Conservation (phyloP, 1,140 invertebrate species). For the Drosophila gunungcola region DNA sequence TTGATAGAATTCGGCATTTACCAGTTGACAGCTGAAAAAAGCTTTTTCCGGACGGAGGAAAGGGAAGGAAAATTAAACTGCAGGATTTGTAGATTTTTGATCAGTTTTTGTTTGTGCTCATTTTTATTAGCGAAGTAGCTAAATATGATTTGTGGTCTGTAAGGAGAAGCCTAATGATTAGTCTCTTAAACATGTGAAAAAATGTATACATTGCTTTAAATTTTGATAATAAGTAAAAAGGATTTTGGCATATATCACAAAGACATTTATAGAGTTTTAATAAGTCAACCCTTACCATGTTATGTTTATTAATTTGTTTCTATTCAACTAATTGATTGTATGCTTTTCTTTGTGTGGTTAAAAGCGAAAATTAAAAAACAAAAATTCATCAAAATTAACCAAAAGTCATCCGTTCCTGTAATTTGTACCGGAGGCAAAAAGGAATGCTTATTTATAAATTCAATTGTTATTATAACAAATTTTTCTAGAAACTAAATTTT, state of each 20-base stretch:
- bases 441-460: neutral
- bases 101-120: constrained; percentile 9
- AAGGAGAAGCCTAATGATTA: too few species aligned
- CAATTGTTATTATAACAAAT: too few species aligned
- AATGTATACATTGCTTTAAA: too few species aligned
- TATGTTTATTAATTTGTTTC: too few species aligned
- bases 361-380: too few species aligned
- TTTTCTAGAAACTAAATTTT: too few species aligned
- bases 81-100: neutral
- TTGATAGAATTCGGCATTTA: constrained; percentile 41
- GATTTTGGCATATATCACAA: neutral
- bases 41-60: neutral
- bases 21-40: constrained; percentile 18
- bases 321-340: too few species aligned
- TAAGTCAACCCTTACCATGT: neutral
- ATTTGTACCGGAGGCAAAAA: too few species aligned
- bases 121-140: constrained; percentile 19
- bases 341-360: too few species aligned
- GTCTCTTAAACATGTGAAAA: too few species aligned
- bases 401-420: too few species aligned
- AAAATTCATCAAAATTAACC: too few species aligned
- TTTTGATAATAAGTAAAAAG: neutral
- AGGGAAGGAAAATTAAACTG: constrained; percentile 17
- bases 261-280: neutral
- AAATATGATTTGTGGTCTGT: constrained; percentile 3